Evolutionary conservation across 2,888 invertebrate species (phyloP).

Genomic region (Cephus pygmeus): DNA sequence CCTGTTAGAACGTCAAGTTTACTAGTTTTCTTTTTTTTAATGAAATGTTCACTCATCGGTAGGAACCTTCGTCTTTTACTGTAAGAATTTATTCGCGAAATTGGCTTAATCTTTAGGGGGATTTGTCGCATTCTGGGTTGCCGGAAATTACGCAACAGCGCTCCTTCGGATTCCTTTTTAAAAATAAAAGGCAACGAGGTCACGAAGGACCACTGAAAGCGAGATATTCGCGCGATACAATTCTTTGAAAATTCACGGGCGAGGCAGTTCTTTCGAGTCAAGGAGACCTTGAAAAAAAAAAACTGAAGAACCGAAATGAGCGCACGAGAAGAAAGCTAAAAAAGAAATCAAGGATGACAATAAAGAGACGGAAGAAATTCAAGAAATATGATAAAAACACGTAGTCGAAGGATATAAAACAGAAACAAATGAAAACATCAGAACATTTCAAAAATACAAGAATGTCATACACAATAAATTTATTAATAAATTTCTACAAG

Average conservation of each 20-base stretch:
- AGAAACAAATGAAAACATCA: not conserved
- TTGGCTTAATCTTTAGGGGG: not conserved
- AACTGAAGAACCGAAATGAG: not conserved
- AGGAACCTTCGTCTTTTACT: not conserved
- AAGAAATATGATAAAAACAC: not conserved
- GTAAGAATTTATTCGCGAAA: not conserved
- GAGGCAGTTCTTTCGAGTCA: not conserved
- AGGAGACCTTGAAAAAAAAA: not conserved
- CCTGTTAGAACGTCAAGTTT: not conserved
- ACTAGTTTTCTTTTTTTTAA: not conserved
- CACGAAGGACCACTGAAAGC: not conserved
- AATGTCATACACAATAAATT: not conserved
- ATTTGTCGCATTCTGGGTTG: not conserved
- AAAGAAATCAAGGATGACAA: not conserved
- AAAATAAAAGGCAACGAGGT: constrained; percentile 1
- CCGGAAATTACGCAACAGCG: constrained; percentile 2
- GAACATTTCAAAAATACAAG: not conserved
- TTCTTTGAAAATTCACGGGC: not conserved
- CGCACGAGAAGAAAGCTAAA: not conserved
- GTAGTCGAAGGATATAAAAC: not conserved
- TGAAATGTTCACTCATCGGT: not conserved
- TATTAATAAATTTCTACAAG: not conserved
- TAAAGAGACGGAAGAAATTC: not conserved
- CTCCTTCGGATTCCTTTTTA: not conserved
- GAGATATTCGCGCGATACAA: not conserved